A percentile compares a stretch with the other conserved stretches of the same genome.
Evolutionary conservation across 2,113 vertebrate species (phyloP).

Genomic region (Sturnira hondurensis): DNA sequence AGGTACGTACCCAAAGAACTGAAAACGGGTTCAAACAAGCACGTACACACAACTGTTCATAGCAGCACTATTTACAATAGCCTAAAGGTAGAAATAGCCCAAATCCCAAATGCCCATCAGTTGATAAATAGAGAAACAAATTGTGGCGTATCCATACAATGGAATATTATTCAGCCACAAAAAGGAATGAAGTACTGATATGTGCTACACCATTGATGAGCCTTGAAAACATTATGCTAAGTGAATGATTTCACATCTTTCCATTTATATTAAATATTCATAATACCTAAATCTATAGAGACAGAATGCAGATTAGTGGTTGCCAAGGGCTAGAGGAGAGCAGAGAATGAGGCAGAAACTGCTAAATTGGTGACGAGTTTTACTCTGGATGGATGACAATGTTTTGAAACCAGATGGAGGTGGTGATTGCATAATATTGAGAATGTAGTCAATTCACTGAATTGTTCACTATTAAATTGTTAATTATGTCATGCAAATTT

Average conservation of each 20-base stretch:
- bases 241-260: not conserved
- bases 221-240: not conserved
- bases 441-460: not conserved
- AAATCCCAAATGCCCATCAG: not conserved
- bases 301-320: too few species aligned
- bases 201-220: not conserved
- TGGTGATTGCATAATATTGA: not conserved
- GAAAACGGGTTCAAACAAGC: too few species aligned
- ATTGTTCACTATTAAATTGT: too few species aligned
- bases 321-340: too few species aligned
- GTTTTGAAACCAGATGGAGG: not conserved
- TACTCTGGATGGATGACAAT: not conserved
- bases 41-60: too few species aligned
- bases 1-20: too few species aligned
- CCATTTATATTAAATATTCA: not conserved
- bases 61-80: too few species aligned
- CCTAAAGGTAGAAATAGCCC: too few species aligned
- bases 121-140: not conserved
- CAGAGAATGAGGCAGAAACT: not conserved
- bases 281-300: not conserved
- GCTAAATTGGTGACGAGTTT: not conserved
- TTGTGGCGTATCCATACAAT: too few species aligned
- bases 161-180: too few species aligned
- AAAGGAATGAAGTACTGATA: too few species aligned
- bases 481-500: too few species aligned